These are phyloP conservation scores for Porites evermanni DNA, from an alignment of 92 coral and sea anemone genomes.

Conservation along the genomic window DNA sequence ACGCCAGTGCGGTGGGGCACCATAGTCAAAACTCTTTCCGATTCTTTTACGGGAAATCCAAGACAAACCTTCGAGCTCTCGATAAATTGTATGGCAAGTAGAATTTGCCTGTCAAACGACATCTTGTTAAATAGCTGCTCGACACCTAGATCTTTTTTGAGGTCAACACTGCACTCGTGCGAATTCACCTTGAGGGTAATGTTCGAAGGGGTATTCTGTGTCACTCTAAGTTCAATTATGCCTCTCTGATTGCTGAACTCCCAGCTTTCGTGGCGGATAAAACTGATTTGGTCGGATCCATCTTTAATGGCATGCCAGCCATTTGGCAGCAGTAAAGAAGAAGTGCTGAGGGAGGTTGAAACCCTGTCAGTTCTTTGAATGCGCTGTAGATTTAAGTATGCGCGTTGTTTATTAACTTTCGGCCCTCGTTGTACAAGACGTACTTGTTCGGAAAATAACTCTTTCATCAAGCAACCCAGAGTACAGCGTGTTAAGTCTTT, in stretches of 20 bases:
- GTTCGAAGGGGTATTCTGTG: no score
- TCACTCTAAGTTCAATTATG: not conserved
- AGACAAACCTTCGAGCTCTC: no score
- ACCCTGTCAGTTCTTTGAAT: not conserved
- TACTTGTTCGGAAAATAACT: not conserved
- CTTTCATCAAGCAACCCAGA: not conserved
- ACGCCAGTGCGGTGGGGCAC: no score
- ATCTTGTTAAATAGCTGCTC: no score
- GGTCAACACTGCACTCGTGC: no score
- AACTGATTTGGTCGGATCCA: not conserved
- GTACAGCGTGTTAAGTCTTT: not conserved
- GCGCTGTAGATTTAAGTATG: slow-evolving; percentile 6
- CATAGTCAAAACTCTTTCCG: no score
- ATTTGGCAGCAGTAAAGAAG: not conserved
- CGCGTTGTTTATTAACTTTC: not conserved
- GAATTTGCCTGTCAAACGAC: no score
- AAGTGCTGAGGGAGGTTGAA: no score
- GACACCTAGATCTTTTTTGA: no score
- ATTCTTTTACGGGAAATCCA: no score
- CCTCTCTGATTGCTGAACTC: not conserved
- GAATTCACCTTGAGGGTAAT: no score
- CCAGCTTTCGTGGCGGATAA: not conserved
- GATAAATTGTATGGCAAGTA: no score
- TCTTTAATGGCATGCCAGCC: slow-evolving; percentile 2
- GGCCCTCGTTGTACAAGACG: not conserved